phyloP scores from a whole-genome alignment of 2,113 vertebrate genomes.

The Panurus biarmicus region DNA sequence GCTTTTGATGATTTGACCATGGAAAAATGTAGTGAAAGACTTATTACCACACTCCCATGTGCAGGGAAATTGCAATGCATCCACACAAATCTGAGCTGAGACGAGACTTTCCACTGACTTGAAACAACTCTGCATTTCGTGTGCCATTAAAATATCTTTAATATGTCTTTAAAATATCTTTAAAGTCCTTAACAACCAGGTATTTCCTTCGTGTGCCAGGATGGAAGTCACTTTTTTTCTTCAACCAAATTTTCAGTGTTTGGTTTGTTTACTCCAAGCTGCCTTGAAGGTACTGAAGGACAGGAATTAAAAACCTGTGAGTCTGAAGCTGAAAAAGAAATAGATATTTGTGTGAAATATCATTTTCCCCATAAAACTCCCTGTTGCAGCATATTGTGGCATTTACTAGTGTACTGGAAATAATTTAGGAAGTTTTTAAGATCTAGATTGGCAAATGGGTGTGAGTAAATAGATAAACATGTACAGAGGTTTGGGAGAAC shows the following conservation, averaged over 20 bases:
- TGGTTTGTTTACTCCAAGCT: background rate
- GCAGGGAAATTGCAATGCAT: background rate
- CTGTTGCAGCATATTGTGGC: background rate
- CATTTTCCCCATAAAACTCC: background rate
- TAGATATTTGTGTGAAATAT: background rate
- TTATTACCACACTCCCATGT: background rate
- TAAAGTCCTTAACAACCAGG: background rate
- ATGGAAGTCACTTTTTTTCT: background rate
- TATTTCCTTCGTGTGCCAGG: background rate
- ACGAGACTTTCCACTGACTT: constrained; percentile 18
- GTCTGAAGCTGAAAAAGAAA: background rate
- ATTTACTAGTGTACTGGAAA: background rate
- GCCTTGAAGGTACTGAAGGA: background rate
- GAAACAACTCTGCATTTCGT: background rate
- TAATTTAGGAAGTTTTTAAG: background rate
- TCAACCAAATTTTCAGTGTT: background rate
- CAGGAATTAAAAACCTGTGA: background rate
- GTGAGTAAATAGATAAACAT: background rate
- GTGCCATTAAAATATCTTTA: no score
- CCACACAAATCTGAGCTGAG: background rate
- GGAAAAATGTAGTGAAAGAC: constrained; percentile 38
- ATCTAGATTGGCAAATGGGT: background rate
- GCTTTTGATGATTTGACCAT: background rate
- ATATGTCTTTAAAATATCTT: no score
- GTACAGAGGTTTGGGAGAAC: background rate